Conservation (phyloP, 2,888 invertebrate genomes). For the Tetanocera ferruginea region DNA sequence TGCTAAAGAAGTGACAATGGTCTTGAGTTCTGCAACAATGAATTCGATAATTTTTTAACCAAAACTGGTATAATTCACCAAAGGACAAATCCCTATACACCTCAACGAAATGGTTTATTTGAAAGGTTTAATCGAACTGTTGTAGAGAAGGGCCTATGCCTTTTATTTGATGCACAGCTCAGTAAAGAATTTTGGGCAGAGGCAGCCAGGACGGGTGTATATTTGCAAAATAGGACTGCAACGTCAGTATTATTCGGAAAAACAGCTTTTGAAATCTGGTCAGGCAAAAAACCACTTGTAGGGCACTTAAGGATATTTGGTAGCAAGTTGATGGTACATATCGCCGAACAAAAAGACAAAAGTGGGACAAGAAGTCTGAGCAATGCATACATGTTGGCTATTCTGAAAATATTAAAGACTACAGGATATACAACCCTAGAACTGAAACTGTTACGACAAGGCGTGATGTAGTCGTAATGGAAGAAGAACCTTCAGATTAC, state of each 20-base stretch:
- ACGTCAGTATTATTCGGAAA: background rate
- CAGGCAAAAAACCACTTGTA: background rate
- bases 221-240: background rate
- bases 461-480: background rate
- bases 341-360: constrained; percentile 14
- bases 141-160: background rate
- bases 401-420: background rate
- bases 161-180: too few relatives aligned
- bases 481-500: background rate
- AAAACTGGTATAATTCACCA: background rate
- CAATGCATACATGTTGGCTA: background rate
- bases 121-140: too few relatives aligned
- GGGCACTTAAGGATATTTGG: background rate
- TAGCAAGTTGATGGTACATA: background rate
- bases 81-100: background rate
- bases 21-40: background rate
- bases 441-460: background rate
- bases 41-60: background rate
- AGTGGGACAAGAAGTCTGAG: constrained; percentile 9
- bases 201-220: background rate
- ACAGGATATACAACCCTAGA: background rate
- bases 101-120: background rate
- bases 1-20: background rate
- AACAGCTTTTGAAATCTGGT: background rate
- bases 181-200: too few relatives aligned